Conservation (phyloP, 2,797 vertebrate genomes). For the Naso thynnoides region DNA sequence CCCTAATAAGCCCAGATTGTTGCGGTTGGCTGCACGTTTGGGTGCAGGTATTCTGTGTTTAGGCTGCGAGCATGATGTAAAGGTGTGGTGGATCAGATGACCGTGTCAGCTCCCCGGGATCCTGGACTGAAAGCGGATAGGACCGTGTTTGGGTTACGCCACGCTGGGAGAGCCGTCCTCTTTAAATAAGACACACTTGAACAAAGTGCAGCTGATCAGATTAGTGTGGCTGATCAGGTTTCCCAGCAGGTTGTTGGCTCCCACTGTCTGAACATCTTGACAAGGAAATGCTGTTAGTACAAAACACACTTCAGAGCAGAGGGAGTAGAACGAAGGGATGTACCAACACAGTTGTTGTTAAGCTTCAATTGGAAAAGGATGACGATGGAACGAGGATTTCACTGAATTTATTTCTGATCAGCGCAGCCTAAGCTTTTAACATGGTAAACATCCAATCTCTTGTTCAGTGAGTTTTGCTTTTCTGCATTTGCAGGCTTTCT, state of each 20-base stretch:
- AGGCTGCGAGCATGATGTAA: slow-evolving; percentile 39
- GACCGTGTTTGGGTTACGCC: slow-evolving; percentile 80
- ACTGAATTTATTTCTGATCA: slow-evolving; percentile 21
- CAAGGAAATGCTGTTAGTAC: slow-evolving; percentile 42
- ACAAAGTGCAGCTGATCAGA: slow-evolving; percentile 79
- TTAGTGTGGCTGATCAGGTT: slow-evolving; percentile 79
- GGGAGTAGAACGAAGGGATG: slow-evolving; percentile 8
- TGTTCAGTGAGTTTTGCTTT: slow-evolving; percentile 23
- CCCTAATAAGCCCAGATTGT: slow-evolving; percentile 63
- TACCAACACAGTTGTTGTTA: slow-evolving; percentile 24
- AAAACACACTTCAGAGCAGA: slow-evolving; percentile 45
- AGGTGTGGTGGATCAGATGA: slow-evolving; percentile 50
- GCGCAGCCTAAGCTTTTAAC: slow-evolving; percentile 13
- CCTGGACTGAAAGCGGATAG: slow-evolving; percentile 74
- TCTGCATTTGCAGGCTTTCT: slow-evolving; percentile 45
- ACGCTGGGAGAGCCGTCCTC: slow-evolving; percentile 70
- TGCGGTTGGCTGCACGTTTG: slow-evolving; percentile 40
- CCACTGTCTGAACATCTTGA: slow-evolving; percentile 72
- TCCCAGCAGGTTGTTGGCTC: slow-evolving; percentile 74
- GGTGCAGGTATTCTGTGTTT: slow-evolving; percentile 60
- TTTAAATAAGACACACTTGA: slow-evolving; percentile 78
- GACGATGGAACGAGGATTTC: slow-evolving; percentile 21
- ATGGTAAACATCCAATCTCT: slow-evolving; percentile 45
- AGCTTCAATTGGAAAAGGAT: slow-evolving; percentile 17
- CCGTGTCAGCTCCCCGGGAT: slow-evolving; percentile 59